Evolutionary conservation across 2,797 vertebrate species (phyloP).

Genomic region (Artibeus jamaicensis): DNA sequence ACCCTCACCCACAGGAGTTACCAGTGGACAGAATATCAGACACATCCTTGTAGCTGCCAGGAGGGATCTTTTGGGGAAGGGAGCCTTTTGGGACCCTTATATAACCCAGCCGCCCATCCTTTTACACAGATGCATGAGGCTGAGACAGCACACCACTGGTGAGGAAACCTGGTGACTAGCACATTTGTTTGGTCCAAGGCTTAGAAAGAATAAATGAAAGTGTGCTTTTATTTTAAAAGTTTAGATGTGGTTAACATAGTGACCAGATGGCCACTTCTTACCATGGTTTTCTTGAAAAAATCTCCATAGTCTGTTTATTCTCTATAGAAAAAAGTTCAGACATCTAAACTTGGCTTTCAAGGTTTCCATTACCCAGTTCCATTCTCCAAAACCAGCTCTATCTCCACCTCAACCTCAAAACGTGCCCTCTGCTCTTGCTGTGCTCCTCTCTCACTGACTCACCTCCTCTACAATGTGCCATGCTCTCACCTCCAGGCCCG

Average conservation of each 20-base stretch:
- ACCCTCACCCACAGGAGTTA: background rate
- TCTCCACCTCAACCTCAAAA: background rate
- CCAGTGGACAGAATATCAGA: background rate
- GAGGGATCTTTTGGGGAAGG: background rate
- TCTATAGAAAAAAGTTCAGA: background rate
- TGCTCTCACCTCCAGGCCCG: background rate
- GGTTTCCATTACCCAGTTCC: background rate
- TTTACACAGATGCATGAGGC: background rate
- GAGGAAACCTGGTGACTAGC: background rate
- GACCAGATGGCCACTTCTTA: background rate
- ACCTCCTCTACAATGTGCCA: background rate
- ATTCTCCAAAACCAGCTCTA: background rate
- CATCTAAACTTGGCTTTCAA: background rate
- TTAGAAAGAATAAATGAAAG: background rate
- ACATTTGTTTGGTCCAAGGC: background rate
- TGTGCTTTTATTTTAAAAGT: background rate
- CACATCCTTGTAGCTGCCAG: background rate
- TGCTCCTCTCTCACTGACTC: accelerated
- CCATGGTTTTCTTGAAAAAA: background rate
- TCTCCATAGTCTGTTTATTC: background rate
- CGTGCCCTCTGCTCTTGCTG: background rate
- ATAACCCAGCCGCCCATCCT: background rate
- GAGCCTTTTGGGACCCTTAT: background rate
- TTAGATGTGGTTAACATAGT: background rate
- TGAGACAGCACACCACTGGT: background rate